A percentile compares a stretch with the other conserved stretches of the same genome.
Conservation (phyloP, 2,888 invertebrate species). For the Odontocolon sp. region DNA sequence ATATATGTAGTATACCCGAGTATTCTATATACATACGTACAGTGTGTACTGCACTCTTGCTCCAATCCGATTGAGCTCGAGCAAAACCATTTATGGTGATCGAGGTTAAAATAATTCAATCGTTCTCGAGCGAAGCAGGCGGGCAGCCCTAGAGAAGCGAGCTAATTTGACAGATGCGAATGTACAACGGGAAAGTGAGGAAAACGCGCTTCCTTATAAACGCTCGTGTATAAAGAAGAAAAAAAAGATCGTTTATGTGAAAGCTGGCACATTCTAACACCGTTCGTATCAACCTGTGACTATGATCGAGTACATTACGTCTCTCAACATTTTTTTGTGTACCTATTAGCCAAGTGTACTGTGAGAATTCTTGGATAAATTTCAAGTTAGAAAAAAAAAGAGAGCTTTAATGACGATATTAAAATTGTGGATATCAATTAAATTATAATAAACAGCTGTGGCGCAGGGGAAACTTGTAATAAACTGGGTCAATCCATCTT, state of each 20-base stretch:
- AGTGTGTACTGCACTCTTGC: constrained; percentile 8
- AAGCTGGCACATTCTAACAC: constrained; percentile 23
- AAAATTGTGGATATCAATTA: not conserved
- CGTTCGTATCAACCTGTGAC: not conserved
- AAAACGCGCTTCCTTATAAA: constrained; percentile 59
- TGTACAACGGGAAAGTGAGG: constrained; percentile 54
- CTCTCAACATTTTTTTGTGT: not conserved
- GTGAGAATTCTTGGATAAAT: not conserved
- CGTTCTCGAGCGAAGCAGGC: constrained; percentile 9
- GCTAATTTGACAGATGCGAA: constrained; percentile 61
- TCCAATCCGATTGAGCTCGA: constrained; percentile 42
- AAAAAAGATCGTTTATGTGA: constrained; percentile 45
- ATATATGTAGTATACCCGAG: not conserved
- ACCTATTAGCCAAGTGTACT: not conserved
- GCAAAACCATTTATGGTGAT: constrained; percentile 53
- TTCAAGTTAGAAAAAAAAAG: not conserved
- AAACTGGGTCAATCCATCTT: constrained; percentile 50
- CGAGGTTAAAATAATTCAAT: constrained; percentile 60
- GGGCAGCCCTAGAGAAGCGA: not conserved
- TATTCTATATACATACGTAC: constrained; percentile 8
- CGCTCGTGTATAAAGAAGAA: constrained; percentile 43
- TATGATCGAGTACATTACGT: not conserved
- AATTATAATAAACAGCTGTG: not conserved
- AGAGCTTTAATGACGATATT: not conserved
- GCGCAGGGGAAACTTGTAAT: not conserved